Evolutionary conservation across 92 coral and sea anemone genomes (phyloP).

Genomic region (Palythoa grandiflora): DNA sequence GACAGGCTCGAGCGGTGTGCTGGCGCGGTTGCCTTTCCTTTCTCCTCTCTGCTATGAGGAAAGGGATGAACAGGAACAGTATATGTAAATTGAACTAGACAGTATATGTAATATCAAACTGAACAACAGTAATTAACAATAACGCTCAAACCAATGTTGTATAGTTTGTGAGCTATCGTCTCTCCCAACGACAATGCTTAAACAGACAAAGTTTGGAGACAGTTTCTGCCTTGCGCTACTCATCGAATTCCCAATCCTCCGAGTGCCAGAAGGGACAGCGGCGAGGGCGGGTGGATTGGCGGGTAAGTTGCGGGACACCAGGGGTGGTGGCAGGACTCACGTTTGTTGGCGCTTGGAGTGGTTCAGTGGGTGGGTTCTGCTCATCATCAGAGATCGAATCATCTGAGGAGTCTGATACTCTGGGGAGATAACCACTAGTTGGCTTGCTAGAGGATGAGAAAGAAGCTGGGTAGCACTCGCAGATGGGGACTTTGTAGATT

Average conservation of each 20-base stretch:
- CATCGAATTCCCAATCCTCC: neutral
- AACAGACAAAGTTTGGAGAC: no score
- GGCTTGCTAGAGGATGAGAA: neutral
- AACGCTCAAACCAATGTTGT: no score
- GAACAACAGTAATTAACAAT: constrained; percentile 2
- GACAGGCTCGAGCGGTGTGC: neutral
- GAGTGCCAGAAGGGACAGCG: constrained; percentile 14
- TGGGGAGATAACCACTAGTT: no score
- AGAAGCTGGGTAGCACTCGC: no score
- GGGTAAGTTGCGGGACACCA: neutral
- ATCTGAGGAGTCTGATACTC: neutral
- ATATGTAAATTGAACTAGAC: no score
- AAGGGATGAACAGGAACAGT: neutral
- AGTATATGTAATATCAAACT: neutral
- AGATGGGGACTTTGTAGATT: no score
- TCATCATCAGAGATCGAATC: neutral
- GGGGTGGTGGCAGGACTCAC: neutral
- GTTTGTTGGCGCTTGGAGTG: neutral
- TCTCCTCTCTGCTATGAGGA: constrained; percentile 14
- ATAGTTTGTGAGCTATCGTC: no score
- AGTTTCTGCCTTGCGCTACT: no score
- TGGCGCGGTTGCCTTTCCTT: constrained; percentile 24
- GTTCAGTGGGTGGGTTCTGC: neutral
- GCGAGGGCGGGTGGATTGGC: neutral
- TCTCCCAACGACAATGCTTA: no score